Percentiles rank a stretch among this genome's conserved stretches.
phyloP scores from a whole-genome alignment of 2,888 invertebrate genomes.

The Poecilobothrus nobilitatus region DNA sequence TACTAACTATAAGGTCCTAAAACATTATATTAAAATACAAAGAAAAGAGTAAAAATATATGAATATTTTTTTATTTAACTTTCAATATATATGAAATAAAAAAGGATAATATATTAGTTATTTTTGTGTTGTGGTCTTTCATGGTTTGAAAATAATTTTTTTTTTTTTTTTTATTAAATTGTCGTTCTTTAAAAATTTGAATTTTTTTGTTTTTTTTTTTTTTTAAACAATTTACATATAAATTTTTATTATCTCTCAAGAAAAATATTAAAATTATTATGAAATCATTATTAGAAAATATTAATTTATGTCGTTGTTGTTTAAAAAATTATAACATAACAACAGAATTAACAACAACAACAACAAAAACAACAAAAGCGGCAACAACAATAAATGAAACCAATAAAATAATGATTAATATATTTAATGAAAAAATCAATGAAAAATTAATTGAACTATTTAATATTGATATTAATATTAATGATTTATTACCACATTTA shows the following conservation, averaged over 20 bases:
- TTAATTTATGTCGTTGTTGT: neutral
- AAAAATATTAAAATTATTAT: too few relatives aligned
- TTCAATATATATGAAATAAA: neutral
- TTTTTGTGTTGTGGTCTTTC: neutral
- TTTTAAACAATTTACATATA: too few relatives aligned
- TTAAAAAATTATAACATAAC: neutral
- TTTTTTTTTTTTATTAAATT: too few relatives aligned
- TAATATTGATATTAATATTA: constrained; percentile 1
- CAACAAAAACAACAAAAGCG: neutral
- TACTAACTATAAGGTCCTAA: too few relatives aligned
- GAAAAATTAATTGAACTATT: constrained; percentile 2
- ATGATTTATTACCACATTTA: neutral
- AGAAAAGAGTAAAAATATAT: too few relatives aligned
- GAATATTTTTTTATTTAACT: too few relatives aligned
- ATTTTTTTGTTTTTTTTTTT: too few relatives aligned
- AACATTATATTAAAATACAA: too few relatives aligned
- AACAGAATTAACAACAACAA: neutral
- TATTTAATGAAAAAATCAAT: neutral
- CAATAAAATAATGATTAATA: neutral
- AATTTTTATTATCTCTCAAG: too few relatives aligned
- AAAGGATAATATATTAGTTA: neutral
- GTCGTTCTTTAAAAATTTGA: too few relatives aligned
- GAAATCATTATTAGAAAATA: too few relatives aligned
- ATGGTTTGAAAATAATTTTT: neutral
- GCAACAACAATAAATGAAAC: neutral